Base-by-base conservation (phyloP, 2,888 invertebrate species). In the Saturnia japonica region DNA sequence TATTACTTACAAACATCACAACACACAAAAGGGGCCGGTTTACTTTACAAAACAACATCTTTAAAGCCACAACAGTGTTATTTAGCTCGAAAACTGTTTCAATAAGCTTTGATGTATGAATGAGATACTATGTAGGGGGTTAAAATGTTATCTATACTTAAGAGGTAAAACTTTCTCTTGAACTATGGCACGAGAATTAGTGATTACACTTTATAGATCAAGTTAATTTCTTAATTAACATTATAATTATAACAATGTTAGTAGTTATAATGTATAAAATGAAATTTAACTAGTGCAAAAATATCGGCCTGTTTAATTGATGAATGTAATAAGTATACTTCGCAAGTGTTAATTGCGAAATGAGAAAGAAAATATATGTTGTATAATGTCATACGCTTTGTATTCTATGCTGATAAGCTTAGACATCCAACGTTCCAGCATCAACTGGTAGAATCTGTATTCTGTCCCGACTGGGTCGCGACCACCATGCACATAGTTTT, bases 91-190 rank as follows among this genome's bases (percentile, higher is more conserved):
- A 76, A 79, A 81, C 82, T 85, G 86, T 90, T 89, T 88, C 89
- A 88, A 88, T 86, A 81, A 83, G 75, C 85, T 84, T 91, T 91
- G 91, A 91, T 89, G 87, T 90, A 80, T 81, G 77, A 80, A 85
- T 80, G 79, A 81, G 79, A 76, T 84, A 83, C 83, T 28, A 28
- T 60, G 14, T 28, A 12, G 12, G 25, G 57, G 57, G 57, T 60
- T 60, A 60, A 60, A 60, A 60, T 60, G 28, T 60, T 60, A 60
- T 11, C 40, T 64, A 64, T 78, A 79, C 81, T 81, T 79, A 76
- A 51, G 54, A 54, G n/a, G 51, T 62, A 34, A 14, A 34, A 34
- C 34, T 40, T 64, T 40, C 64, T 40, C 25, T 12, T 60, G 28
- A 60, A 60, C 57, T 28, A 54, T 54, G 54, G 22, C 22, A 9